phyloP scores from a whole-genome alignment of 1,140 invertebrate species.

The Glossosoma conforme region DNA sequence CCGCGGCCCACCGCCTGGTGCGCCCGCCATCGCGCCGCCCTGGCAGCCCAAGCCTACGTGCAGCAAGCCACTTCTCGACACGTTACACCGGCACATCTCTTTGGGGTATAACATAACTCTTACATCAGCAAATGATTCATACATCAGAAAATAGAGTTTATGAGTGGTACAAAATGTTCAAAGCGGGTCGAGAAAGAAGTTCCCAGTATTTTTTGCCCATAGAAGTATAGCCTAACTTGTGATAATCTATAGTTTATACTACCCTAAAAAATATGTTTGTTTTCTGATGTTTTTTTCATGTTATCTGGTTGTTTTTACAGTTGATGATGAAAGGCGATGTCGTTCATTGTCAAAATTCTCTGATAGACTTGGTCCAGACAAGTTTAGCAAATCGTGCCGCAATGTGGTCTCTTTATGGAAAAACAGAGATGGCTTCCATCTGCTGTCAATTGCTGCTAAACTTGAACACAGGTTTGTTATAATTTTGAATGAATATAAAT shows the following conservation, averaged over 20 bases:
- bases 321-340: constrained; percentile 78
- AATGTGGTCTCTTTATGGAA: constrained; percentile 82
- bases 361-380: constrained; percentile 73
- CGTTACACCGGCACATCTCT: constrained; percentile 16
- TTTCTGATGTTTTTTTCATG: no score
- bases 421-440: constrained; percentile 73
- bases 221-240: no score
- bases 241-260: no score
- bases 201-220: no score
- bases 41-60: constrained; percentile 28
- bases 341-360: constrained; percentile 78
- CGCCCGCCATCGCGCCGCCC: constrained; percentile 39
- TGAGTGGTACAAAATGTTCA: no score
- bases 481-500: no score
- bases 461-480: constrained; percentile 54
- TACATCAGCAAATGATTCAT: no score
- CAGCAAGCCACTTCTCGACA: constrained; percentile 24
- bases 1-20: constrained; percentile 37
- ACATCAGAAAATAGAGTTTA: no score
- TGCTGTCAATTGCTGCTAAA: constrained; percentile 73
- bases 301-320: constrained; percentile 52
- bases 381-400: constrained; percentile 75
- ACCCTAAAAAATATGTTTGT: no score
- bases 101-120: no score
- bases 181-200: no score